These are phyloP conservation scores for Callitettix versicolor DNA, from an alignment of 1,140 invertebrate genomes.

Conservation along the genomic window DNA sequence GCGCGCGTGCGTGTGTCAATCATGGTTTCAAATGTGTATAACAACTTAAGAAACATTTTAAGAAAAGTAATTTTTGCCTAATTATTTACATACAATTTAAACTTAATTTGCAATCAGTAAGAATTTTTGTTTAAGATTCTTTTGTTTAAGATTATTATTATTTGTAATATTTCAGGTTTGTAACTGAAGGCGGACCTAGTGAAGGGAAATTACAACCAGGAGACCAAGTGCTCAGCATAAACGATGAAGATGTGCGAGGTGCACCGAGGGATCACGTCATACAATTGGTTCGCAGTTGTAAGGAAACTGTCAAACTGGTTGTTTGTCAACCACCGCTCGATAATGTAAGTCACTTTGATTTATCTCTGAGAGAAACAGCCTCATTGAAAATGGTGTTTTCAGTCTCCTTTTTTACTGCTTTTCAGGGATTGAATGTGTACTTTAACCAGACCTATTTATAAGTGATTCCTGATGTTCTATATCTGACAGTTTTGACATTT, in stretches of 20 bases:
- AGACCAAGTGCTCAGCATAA: slow-evolving; percentile 80
- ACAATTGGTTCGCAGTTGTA: slow-evolving; percentile 70
- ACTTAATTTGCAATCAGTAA: too few species aligned
- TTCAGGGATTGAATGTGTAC: too few species aligned
- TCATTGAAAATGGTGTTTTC: too few species aligned
- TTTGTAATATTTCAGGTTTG: slow-evolving; percentile 48
- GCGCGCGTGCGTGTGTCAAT: not conserved
- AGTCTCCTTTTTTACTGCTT: too few species aligned
- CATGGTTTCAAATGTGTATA: not conserved
- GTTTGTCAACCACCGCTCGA: slow-evolving; percentile 73
- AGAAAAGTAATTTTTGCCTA: not conserved
- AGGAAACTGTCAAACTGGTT: slow-evolving; percentile 57
- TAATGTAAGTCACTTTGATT: slow-evolving; percentile 41
- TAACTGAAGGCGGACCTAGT: slow-evolving; percentile 78
- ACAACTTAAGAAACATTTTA: not conserved
- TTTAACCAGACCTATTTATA: too few species aligned
- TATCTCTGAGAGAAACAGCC: too few species aligned
- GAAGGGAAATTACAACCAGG: slow-evolving; percentile 78
- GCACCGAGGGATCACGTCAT: slow-evolving; percentile 83
- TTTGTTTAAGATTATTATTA: too few species aligned
- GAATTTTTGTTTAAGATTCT: too few species aligned
- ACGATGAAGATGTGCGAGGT: slow-evolving; percentile 77
- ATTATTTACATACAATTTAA: not conserved
- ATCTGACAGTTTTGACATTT: too few species aligned
- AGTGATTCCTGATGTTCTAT: too few species aligned